Evolutionary conservation across 1,140 invertebrate genomes (phyloP).

Genomic region (Mycetomoellerius zeteki): DNA sequence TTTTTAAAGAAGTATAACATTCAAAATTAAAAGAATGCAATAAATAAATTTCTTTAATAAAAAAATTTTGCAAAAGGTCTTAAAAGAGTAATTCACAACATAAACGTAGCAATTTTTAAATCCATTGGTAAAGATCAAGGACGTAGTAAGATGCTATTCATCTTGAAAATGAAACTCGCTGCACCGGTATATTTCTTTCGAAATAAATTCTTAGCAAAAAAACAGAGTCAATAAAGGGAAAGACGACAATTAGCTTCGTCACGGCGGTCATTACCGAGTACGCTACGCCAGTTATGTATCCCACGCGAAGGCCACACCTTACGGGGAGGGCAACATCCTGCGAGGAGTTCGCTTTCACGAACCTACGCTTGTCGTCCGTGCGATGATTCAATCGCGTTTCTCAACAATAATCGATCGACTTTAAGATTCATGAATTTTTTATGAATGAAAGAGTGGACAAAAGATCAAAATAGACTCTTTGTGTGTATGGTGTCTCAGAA

Average conservation of each 20-base stretch:
- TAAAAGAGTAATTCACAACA: neutral
- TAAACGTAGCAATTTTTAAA: neutral
- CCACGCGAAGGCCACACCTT: slow-evolving; percentile 74
- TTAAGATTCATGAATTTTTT: slow-evolving; percentile 62
- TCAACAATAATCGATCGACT: slow-evolving; percentile 57
- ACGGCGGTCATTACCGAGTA: slow-evolving; percentile 72
- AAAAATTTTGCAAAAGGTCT: neutral
- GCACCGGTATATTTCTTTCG: neutral
- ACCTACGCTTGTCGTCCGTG: slow-evolving; percentile 72
- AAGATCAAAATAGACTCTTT: slow-evolving; percentile 29
- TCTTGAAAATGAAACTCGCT: neutral
- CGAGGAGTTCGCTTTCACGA: slow-evolving; percentile 74
- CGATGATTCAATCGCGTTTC: slow-evolving; percentile 75
- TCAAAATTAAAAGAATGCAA: neutral
- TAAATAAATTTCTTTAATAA: neutral
- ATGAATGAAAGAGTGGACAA: slow-evolving; percentile 38
- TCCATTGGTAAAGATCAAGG: neutral
- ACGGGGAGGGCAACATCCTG: slow-evolving; percentile 72
- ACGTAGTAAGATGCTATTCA: neutral
- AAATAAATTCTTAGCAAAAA: slow-evolving; percentile 14
- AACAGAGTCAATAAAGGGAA: neutral
- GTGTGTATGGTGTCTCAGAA: neutral
- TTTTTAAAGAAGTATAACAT: neutral
- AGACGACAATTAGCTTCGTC: slow-evolving; percentile 65
- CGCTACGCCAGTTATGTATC: slow-evolving; percentile 63